Percentiles rank a stretch among this genome's conserved stretches.
Conservation (phyloP, 2,888 invertebrate species). For the Coelopa pilipes region DNA sequence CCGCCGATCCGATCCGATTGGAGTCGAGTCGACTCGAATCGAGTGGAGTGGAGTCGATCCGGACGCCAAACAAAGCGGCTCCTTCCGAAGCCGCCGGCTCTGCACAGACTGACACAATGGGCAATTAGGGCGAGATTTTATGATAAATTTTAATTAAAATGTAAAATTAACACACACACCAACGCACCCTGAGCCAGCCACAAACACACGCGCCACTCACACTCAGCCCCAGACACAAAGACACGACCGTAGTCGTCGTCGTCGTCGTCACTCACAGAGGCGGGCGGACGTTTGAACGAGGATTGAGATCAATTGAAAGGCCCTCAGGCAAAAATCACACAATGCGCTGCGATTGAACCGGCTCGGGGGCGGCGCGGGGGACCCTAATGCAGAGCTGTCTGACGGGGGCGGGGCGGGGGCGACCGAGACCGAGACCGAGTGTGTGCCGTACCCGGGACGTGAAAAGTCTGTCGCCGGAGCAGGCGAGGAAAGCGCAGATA, state of each 20-base stretch:
- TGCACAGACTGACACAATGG: constrained; percentile 10
- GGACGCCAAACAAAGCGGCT: background rate
- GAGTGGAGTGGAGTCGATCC: no score
- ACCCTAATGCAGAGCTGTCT: background rate
- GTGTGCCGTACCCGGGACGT: background rate
- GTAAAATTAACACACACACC: constrained; percentile 28
- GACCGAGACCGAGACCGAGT: background rate
- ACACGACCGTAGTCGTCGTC: background rate
- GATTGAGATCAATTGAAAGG: constrained; percentile 26
- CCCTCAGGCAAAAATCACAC: constrained; percentile 25
- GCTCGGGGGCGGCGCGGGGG: no score
- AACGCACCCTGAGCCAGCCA: background rate
- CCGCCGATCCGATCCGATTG: no score
- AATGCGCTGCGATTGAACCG: constrained; percentile 6
- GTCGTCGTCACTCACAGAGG: no score
- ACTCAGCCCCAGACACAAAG: background rate
- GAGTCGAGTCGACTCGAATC: no score
- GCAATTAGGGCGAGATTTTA: constrained; percentile 21
- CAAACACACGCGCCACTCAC: background rate
- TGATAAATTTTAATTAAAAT: constrained; percentile 36
- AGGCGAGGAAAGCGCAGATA: no score
- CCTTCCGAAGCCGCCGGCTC: background rate
- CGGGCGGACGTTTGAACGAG: no score
- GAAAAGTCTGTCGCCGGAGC: background rate
- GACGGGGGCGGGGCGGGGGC: background rate